Base-by-base conservation (phyloP, 2,888 invertebrate species). In the Papilio demoleus region DNA sequence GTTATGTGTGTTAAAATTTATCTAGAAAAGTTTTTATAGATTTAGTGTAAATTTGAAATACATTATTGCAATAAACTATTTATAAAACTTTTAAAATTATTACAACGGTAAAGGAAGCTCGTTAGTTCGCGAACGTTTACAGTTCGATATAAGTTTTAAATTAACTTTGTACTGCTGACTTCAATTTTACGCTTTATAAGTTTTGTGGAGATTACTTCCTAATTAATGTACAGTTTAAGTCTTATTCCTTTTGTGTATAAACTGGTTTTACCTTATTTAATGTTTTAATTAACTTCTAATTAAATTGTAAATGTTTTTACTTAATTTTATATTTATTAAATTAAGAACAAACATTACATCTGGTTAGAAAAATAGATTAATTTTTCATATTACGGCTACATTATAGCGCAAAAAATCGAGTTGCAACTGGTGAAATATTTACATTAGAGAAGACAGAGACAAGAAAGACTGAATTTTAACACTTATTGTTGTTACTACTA, bases 211-310 rank as follows among this genome's bases (percentile, higher is more conserved):
- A 50, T 47, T 47, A 50, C 36, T 63, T 19, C 63, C 36, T 47
- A 45, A 63, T 47, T 63, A 47, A 63, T 36, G n/a, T 64, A 40
- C 38, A 27, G n/a, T 27, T 62, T 36, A 19, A 45, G 19, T 50
- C 47, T 50, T 50, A 50, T 50, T 50, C 14, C 47, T 24, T 50
- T 24, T 50, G 47, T 50, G 17, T 50, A 50, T 24, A 50, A 50
- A 50, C 3, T 12, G 22, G 12, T 50, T 22, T 12, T 24, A 24
- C 3, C 11, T 9, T 12, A 50, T 45, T 45, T 45, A 24, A 24
- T 22, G 4, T 50, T 24, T 24, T 24, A 50, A 14, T 22, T 47
- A 19, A 45, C 40, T 40, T 42, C 6, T 45, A 45, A 45, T 9
- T 42, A 42, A 6, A 17, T 17, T 17, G 42, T 42, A 42, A 17